Conservation (phyloP, 2,113 vertebrate genomes). For the Bagarius yarrelli region DNA sequence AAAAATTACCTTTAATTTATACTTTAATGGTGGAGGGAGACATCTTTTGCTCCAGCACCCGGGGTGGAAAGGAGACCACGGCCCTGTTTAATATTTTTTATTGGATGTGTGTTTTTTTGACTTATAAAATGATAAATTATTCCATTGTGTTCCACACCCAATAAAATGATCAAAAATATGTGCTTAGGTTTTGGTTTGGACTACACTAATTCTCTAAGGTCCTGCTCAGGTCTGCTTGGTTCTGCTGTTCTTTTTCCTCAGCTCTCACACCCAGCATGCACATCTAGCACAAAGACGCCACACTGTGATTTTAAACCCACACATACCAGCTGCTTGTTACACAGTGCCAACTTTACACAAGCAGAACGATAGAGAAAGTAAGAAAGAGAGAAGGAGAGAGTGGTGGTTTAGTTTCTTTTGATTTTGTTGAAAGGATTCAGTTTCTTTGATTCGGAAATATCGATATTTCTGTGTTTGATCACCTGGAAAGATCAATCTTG, state of each 20-base stretch:
- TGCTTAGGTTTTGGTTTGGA: neutral
- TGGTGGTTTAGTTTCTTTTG: neutral
- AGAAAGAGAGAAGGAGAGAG: neutral
- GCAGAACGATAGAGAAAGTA: neutral
- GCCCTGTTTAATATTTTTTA: too few relatives aligned
- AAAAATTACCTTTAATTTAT: too few relatives aligned
- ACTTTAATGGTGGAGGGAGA: too few relatives aligned
- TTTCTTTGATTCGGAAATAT: too few relatives aligned
- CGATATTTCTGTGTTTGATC: too few relatives aligned
- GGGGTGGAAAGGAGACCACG: too few relatives aligned
- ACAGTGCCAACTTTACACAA: slow-evolving; percentile 27
- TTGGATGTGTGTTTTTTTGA: too few relatives aligned
- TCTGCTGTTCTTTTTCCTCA: slow-evolving; percentile 40
- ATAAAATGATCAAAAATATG: neutral
- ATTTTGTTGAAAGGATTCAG: too few relatives aligned
- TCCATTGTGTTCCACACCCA: neutral
- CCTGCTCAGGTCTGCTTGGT: neutral
- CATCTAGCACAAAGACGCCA: slow-evolving; percentile 44
- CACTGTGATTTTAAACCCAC: slow-evolving; percentile 48
- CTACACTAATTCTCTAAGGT: slow-evolving; percentile 9
- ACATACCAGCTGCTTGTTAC: slow-evolving; percentile 50
- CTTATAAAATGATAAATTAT: neutral
- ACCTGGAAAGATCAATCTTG: too few relatives aligned
- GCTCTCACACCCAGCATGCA: slow-evolving; percentile 41
- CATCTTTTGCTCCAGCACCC: too few relatives aligned